Conservation (phyloP, 2,113 vertebrate species). For the Entelurus aequoreus region DNA sequence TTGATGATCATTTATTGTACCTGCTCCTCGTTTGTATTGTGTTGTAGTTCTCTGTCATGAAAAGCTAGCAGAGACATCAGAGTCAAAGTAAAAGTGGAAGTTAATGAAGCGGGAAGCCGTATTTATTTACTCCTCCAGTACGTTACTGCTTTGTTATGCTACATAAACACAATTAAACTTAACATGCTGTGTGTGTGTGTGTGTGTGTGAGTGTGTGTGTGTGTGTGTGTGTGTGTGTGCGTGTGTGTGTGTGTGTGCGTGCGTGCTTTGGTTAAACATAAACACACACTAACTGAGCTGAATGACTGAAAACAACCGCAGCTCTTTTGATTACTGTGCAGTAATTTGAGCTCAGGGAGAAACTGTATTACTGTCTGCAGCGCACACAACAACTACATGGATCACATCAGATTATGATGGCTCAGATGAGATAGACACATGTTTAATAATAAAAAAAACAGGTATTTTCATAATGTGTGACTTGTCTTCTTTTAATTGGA, state of each 20-base stretch:
- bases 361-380: conserved; percentile 54
- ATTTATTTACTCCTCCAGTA: neutral
- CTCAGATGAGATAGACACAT: conserved; percentile 27
- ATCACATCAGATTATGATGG: conserved; percentile 19
- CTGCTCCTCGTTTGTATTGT: too few relatives aligned
- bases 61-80: too few relatives aligned
- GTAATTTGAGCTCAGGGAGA: conserved; percentile 47
- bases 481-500: neutral
- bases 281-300: conserved; percentile 4
- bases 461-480: neutral
- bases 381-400: conserved; percentile 16
- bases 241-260: neutral
- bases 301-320: conserved; percentile 34
- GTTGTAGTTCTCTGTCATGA: too few relatives aligned
- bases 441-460: too few relatives aligned
- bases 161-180: conserved; percentile 14
- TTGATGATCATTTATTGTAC: too few relatives aligned
- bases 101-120: neutral
- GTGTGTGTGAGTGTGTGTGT: neutral
- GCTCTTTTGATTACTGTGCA: conserved; percentile 47
- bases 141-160: conserved; percentile 10
- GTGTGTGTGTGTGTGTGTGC: neutral
- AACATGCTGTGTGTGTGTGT: neutral
- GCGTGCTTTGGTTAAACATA: neutral
- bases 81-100: too few relatives aligned